phyloP scores from a whole-genome alignment of 2,113 vertebrate genomes.

The Sula dactylatra region DNA sequence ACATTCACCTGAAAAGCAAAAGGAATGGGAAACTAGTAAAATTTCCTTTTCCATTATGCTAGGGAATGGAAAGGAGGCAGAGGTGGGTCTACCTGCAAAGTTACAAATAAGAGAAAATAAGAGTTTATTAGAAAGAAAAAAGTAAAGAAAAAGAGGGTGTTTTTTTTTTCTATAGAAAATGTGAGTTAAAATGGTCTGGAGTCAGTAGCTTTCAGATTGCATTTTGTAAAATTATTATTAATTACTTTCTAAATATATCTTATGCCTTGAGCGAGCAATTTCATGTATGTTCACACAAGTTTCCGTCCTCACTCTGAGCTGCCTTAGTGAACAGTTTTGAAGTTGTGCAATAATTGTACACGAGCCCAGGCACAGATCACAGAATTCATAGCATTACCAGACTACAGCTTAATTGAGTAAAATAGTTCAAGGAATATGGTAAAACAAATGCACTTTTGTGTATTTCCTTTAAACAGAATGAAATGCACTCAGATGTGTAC shows the following conservation, averaged over 20 bases:
- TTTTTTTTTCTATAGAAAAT: not conserved
- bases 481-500: not conserved
- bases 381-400: not conserved
- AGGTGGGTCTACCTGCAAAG: not conserved
- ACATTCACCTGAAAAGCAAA: not conserved
- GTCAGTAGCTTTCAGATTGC: not conserved
- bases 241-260: not conserved
- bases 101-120: not conserved
- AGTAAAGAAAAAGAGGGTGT: not conserved
- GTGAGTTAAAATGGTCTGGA: not conserved
- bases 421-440: not conserved
- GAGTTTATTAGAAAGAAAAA: not conserved
- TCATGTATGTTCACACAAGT: not conserved
- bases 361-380: not conserved
- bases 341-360: not conserved
- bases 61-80: not conserved
- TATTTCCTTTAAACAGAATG: not conserved
- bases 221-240: not conserved
- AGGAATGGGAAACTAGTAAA: not conserved
- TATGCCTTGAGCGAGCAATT: not conserved
- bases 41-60: not conserved
- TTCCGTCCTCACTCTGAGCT: not conserved
- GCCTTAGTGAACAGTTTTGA: not conserved
- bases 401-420: not conserved
- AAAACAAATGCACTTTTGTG: too few species aligned